Evolutionary conservation across 2,113 vertebrate species (phyloP).

Genomic region (Eulemur rufifrons): DNA sequence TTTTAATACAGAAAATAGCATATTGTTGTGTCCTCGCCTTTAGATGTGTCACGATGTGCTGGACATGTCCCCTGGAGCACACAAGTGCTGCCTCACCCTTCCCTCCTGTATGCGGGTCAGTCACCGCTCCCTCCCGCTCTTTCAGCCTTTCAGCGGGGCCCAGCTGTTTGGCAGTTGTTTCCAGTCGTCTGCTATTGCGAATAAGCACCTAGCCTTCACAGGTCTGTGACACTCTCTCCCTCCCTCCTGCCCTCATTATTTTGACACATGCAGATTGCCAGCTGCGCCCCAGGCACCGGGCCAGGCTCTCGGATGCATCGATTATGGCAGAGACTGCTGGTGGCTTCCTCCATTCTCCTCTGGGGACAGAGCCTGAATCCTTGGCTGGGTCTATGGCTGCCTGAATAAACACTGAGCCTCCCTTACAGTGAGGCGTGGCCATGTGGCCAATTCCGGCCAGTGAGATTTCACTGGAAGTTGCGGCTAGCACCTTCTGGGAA

Average conservation of each 20-base stretch:
- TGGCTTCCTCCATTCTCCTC: background rate
- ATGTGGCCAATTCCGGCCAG: too few relatives aligned
- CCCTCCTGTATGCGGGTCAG: background rate
- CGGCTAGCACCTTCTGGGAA: background rate
- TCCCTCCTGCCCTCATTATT: background rate
- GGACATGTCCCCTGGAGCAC: background rate
- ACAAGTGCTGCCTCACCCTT: too few relatives aligned
- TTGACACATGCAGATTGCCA: background rate
- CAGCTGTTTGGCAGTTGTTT: background rate
- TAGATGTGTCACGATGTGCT: background rate
- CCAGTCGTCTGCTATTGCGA: background rate
- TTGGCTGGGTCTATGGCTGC: background rate
- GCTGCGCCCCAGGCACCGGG: background rate
- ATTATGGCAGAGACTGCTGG: background rate
- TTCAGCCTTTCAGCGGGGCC: too few relatives aligned
- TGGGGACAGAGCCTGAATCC: too few relatives aligned
- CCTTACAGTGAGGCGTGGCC: background rate
- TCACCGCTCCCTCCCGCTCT: too few relatives aligned
- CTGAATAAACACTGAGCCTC: background rate
- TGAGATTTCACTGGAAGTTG: background rate
- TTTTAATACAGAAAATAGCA: background rate
- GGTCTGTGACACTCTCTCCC: background rate
- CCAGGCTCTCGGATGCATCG: background rate
- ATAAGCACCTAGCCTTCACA: background rate
- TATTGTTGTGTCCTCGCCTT: background rate